These are phyloP conservation scores for Echinops telfairi DNA, from an alignment of 2,113 vertebrate genomes.

Conservation along the genomic window DNA sequence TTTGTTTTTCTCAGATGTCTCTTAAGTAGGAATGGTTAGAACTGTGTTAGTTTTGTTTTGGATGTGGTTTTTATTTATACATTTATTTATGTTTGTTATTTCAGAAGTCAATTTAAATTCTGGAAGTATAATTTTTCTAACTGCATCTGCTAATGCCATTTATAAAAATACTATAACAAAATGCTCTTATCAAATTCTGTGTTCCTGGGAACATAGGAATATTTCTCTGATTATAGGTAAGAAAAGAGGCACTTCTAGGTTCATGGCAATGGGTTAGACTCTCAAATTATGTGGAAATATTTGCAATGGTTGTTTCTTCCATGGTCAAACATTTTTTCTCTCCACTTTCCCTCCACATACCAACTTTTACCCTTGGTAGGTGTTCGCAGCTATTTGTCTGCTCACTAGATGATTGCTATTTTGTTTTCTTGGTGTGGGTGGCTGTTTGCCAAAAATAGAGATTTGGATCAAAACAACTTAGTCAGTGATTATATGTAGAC, in stretches of 20 bases:
- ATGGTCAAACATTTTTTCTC: neutral
- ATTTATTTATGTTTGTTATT: neutral
- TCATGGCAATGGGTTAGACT: neutral
- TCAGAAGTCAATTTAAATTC: neutral
- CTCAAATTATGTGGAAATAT: neutral
- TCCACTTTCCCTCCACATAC: neutral
- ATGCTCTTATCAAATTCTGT: neutral
- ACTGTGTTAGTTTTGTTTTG: neutral
- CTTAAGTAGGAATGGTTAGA: neutral
- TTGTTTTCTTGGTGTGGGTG: constrained; percentile 48
- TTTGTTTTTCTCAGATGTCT: neutral
- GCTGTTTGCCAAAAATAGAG: constrained; percentile 69
- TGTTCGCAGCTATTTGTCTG: constrained; percentile 16
- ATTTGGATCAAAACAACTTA: constrained; percentile 70
- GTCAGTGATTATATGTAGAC: constrained; percentile 54
- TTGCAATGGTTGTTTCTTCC: neutral
- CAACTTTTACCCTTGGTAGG: neutral
- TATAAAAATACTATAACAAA: constrained; percentile 24
- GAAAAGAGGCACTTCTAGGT: neutral
- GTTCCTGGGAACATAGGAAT: neutral
- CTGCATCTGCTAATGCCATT: neutral
- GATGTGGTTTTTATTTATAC: neutral
- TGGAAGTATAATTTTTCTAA: neutral
- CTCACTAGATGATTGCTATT: constrained; percentile 28
- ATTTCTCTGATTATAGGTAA: neutral